Evolutionary conservation across 2,888 invertebrate species (phyloP).

Genomic region (Nephrocerus scutellatus): DNA sequence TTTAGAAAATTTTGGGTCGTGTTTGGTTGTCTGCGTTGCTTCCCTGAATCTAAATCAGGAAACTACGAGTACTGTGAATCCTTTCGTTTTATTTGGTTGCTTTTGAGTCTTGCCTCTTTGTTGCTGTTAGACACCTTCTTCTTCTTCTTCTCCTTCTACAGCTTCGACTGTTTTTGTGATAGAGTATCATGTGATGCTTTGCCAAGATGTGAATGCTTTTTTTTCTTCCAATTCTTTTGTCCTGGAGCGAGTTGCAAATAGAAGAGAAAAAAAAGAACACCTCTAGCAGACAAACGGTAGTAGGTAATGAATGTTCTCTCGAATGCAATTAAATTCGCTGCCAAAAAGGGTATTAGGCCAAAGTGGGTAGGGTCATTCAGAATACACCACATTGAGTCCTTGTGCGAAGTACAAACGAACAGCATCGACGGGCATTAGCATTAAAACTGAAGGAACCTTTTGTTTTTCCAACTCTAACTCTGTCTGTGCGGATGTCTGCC

Average conservation of each 20-base stretch:
- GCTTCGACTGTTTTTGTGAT: constrained; percentile 18
- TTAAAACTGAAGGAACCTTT: too few relatives aligned
- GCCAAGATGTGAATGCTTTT: constrained; percentile 16
- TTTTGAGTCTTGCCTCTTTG: constrained; percentile 2
- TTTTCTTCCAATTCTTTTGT: not conserved
- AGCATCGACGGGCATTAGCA: too few relatives aligned
- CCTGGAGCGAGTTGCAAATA: constrained; percentile 5
- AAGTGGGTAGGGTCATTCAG: constrained; percentile 1
- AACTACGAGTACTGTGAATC: too few relatives aligned
- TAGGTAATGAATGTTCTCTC: constrained; percentile 15
- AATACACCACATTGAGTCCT: too few relatives aligned
- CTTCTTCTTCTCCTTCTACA: constrained; percentile 10
- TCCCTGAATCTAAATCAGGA: too few relatives aligned
- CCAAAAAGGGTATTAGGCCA: constrained; percentile 18
- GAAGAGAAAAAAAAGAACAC: not conserved
- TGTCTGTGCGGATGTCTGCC: too few relatives aligned
- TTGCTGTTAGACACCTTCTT: constrained; percentile 2
- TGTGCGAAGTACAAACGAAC: too few relatives aligned
- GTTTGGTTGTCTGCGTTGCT: too few relatives aligned
- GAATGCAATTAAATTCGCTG: constrained; percentile 17
- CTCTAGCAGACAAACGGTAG: constrained; percentile 3
- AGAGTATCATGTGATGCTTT: constrained; percentile 17
- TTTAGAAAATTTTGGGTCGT: too few relatives aligned
- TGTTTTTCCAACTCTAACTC: too few relatives aligned
- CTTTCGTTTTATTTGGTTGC: not conserved